Percentiles rank a stretch among this genome's conserved stretches.
These are phyloP conservation scores for Hiodon tergisus DNA, from an alignment of 2,113 vertebrate species.

Conservation along the genomic window DNA sequence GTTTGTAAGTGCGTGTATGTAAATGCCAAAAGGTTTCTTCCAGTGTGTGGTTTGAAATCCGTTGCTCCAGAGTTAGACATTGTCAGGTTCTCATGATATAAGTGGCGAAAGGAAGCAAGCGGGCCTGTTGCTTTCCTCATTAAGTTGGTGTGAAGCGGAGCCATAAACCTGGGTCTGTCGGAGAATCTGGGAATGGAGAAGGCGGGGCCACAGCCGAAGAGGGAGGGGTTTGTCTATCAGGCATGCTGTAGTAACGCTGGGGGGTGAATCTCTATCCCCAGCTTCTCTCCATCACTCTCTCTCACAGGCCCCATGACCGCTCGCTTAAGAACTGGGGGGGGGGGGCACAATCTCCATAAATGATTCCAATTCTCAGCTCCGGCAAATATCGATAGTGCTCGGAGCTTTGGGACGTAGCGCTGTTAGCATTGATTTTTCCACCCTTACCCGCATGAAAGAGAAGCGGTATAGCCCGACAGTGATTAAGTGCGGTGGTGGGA, in stretches of 20 bases:
- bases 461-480: conserved; percentile 2
- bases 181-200: not conserved
- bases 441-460: not conserved
- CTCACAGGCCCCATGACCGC: conserved; percentile 14
- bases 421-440: conserved; percentile 30
- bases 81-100: not conserved
- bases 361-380: conserved; percentile 27
- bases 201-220: not conserved
- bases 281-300: conserved; percentile 15
- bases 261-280: not conserved
- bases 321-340: conserved; percentile 18
- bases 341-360: conserved; percentile 35
- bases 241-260: conserved; percentile 26
- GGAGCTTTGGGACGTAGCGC: conserved; percentile 12
- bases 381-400: conserved; percentile 21
- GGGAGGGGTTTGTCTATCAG: conserved; percentile 25
- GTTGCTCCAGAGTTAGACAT: not conserved
- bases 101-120: not conserved
- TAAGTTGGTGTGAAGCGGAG: conserved; percentile 9
- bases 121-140: conserved; percentile 12
- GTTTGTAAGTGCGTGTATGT: not conserved
- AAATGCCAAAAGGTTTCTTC: not conserved
- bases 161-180: conserved; percentile 19
- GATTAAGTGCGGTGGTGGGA: conserved; percentile 17
- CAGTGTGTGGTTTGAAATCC: not conserved